phyloP scores from a whole-genome alignment of 2,113 vertebrate species.

The Seriola dumerili region DNA sequence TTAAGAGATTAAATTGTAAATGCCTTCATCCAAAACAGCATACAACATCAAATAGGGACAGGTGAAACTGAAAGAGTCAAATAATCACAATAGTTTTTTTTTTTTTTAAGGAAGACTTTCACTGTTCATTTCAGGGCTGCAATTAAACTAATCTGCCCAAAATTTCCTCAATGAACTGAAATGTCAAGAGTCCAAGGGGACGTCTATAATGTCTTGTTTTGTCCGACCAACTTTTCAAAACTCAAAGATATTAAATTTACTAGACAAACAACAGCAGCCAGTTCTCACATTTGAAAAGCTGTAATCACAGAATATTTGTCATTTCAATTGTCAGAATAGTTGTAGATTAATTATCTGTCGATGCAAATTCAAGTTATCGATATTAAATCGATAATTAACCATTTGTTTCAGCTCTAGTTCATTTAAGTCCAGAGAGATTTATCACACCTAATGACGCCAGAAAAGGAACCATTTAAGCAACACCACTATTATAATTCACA shows the following conservation, averaged over 20 bases:
- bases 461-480: not conserved
- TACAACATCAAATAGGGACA: not conserved
- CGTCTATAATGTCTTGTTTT: not conserved
- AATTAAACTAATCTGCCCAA: not conserved
- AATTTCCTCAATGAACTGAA: not conserved
- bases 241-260: not conserved
- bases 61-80: not conserved
- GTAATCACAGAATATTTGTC: not conserved
- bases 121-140: not conserved
- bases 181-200: not conserved
- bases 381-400: not conserved
- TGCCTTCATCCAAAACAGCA: not conserved
- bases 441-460: not conserved
- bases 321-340: not conserved
- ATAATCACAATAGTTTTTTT: not conserved
- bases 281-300: not conserved
- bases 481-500: too few relatives aligned
- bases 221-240: too few relatives aligned
- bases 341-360: not conserved
- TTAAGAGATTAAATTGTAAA: not conserved
- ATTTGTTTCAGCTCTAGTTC: not conserved
- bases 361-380: not conserved
- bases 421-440: not conserved
- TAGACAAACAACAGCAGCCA: not conserved
- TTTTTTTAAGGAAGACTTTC: not conserved